These are phyloP conservation scores for Hirtodrosophila confusa DNA, from an alignment of 2,888 invertebrate species.

Conservation along the genomic window DNA sequence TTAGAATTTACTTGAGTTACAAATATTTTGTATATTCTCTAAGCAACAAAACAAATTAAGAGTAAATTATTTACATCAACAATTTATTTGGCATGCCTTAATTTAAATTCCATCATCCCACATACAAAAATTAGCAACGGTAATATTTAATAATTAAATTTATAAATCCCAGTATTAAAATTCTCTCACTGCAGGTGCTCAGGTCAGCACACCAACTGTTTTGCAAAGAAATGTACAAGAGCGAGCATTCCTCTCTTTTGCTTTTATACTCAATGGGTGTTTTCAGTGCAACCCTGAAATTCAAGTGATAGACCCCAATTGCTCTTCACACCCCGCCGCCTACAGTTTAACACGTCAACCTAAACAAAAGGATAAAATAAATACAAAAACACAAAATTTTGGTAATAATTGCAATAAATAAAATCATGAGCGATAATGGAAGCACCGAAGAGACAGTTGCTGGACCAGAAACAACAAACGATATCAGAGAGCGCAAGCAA, in stretches of 20 bases:
- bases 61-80: no score
- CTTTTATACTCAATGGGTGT: neutral
- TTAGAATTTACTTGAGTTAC: no score
- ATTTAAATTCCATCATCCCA: no score
- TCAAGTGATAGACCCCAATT: conserved; percentile 11
- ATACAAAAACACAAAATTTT: conserved; percentile 23
- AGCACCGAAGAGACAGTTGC: conserved; percentile 23
- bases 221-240: neutral
- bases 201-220: no score
- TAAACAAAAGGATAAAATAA: conserved; percentile 40
- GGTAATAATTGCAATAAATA: conserved; percentile 11
- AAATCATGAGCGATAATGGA: conserved; percentile 27
- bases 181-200: no score
- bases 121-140: no score
- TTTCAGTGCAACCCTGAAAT: conserved; percentile 41
- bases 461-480: conserved; percentile 19
- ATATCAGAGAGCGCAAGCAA: conserved; percentile 23
- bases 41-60: no score
- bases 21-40: no score
- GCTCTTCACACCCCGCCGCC: conserved; percentile 27
- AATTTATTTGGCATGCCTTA: no score
- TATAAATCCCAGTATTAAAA: no score
- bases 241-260: neutral
- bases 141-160: no score
- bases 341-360: conserved; percentile 67